Evolutionary conservation across 2,888 invertebrate genomes (phyloP), one percentile per base, ranked within the genome.

Genomic region (Catonia carolina): DNA sequence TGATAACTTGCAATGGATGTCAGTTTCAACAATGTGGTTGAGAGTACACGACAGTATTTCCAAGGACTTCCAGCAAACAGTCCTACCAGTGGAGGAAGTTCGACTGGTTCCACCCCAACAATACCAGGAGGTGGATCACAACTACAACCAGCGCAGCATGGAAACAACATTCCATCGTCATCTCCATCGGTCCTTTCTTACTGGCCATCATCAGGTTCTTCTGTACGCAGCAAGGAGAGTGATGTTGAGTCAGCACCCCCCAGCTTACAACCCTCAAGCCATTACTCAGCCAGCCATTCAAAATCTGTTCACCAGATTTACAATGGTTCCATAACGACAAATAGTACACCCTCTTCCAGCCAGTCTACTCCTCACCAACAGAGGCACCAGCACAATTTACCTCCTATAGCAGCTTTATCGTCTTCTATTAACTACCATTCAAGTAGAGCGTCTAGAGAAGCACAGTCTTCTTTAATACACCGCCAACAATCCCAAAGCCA

Each of bases 21-120:
- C 74, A 80, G 81, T 75, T 80, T 78, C 77, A 85, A 83, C 75
- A 86, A 86, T 82, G 85, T 86, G 76, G 77, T 87, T 81, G 85
- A 86, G 81, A 86, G 85, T 75, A 84, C 85, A 72, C 84, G 87
- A 72, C 86, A 86, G 78, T 87, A 85, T 76, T 87, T 86, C 74
- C 84, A 86, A 80, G 86, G 86, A 71, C 76, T 87, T 72, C 63
- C 54, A 33, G 60, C 60, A 37, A 60, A 54, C 8, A 53, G 56
- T 15, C 55, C 59, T 8, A 41, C 60, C 47, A 37, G 55, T 51
- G 56, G 31, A 18, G 50, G 36, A 39, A 45, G 78, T 69, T 76
- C 76, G 69, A 74, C 73, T 63, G 74, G 73, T 66, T 69, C 72
- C 53, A 65, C 67, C 58, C 65, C 62, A 53, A 65, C 67, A 63